These are phyloP conservation scores for Sebastes iracundus DNA, from an alignment of 2,797 vertebrate genomes.

Conservation along the genomic window DNA sequence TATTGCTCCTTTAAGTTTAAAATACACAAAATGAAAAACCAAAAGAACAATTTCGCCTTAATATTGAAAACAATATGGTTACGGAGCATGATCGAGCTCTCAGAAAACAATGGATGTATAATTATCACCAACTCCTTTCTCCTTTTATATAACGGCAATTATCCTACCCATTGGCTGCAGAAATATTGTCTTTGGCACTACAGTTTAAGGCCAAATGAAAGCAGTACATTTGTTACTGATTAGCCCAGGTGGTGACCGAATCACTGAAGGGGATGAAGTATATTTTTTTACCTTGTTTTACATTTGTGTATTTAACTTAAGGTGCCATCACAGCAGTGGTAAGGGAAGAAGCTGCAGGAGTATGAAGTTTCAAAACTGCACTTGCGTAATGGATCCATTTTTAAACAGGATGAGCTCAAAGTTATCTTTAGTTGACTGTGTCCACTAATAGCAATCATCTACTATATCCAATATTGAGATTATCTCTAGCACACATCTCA, in stretches of 20 bases:
- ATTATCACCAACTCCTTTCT: neutral
- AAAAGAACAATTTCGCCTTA: neutral
- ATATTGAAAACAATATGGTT: neutral
- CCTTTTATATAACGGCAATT: neutral
- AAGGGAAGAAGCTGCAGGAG: slow-evolving; percentile 6
- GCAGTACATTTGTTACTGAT: neutral
- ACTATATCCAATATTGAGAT: neutral
- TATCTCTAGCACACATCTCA: neutral
- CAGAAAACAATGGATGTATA: neutral
- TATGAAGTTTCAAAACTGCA: neutral
- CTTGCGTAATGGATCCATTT: neutral
- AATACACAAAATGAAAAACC: neutral
- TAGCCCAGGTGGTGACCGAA: neutral
- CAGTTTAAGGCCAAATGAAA: neutral
- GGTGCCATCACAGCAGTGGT: neutral
- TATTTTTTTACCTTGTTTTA: neutral
- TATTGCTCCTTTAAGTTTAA: neutral
- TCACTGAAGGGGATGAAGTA: neutral
- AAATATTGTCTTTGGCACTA: neutral
- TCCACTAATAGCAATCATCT: neutral
- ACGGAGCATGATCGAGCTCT: neutral
- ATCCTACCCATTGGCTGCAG: neutral
- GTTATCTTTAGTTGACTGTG: neutral
- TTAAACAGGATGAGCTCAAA: neutral
- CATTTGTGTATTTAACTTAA: neutral